Conservation (phyloP, 2,888 invertebrate genomes). For the Scrobipalpa costella region DNA sequence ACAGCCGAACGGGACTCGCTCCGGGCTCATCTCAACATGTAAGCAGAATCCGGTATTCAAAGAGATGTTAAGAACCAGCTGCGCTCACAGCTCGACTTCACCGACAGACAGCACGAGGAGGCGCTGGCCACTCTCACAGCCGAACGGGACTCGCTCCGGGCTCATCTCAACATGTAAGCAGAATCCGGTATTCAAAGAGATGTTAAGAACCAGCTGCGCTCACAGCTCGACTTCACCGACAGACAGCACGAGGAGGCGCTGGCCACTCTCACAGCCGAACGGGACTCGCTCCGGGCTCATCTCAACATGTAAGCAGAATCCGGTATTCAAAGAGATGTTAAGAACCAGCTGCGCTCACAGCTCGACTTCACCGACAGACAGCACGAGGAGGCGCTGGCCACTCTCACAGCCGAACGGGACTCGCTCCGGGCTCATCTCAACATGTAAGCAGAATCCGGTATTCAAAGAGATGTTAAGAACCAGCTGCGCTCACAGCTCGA, state of each 20-base stretch:
- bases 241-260: conserved; percentile 69
- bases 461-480: conserved; percentile 22
- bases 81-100: conserved; percentile 64
- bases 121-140: conserved; percentile 57
- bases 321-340: neutral
- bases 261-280: conserved; percentile 59
- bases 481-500: conserved; percentile 67
- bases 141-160: conserved; percentile 60
- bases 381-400: conserved; percentile 66
- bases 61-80: conserved; percentile 44
- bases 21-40: conserved; percentile 64
- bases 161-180: conserved; percentile 64
- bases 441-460: conserved; percentile 48
- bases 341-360: conserved; percentile 58
- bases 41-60: conserved; percentile 9
- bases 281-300: conserved; percentile 59
- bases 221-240: conserved; percentile 66
- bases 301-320: conserved; percentile 57
- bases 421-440: conserved; percentile 59
- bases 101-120: conserved; percentile 71
- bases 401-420: conserved; percentile 64
- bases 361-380: conserved; percentile 67
- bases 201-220: conserved; percentile 50
- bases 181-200: neutral
- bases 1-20: conserved; percentile 65